Evolutionary conservation across 2,888 invertebrate species (phyloP).

Genomic region (Euspilapteryx auroguttella): DNA sequence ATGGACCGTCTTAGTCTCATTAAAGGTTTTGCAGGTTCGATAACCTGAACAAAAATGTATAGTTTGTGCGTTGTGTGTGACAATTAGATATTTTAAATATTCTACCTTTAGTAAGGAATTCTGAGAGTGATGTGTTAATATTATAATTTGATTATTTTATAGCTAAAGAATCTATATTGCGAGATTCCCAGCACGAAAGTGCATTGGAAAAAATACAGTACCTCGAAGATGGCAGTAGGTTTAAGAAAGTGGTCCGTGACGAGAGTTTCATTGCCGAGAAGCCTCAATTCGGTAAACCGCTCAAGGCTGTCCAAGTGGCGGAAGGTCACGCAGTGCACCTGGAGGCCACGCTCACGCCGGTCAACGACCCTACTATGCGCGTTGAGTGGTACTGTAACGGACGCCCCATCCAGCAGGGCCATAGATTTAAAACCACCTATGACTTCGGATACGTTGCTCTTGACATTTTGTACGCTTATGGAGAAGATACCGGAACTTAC

Average conservation of each 20-base stretch:
- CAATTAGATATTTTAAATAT: too few relatives aligned
- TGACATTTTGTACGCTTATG: conserved; percentile 94
- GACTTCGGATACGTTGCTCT: conserved; percentile 98
- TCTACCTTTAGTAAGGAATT: too few relatives aligned
- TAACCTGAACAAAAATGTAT: too few relatives aligned
- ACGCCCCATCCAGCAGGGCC: conserved; percentile 87
- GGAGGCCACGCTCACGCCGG: conserved; percentile 93
- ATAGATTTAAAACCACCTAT: conserved; percentile 93
- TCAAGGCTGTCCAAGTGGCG: conserved; percentile 82
- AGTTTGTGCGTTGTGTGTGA: too few relatives aligned
- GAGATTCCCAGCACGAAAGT: conserved; percentile 91
- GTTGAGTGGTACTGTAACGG: conserved; percentile 99
- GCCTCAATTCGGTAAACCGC: conserved; percentile 85
- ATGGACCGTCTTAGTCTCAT: too few relatives aligned
- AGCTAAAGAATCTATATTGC: conserved; percentile 82
- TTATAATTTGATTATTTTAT: conserved; percentile 16
- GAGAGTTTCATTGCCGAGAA: conserved; percentile 79
- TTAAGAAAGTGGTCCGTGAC: conserved; percentile 71
- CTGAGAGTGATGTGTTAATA: too few relatives aligned
- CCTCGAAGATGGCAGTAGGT: conserved; percentile 82
- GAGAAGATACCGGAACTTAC: conserved; percentile 96
- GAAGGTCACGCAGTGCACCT: conserved; percentile 90
- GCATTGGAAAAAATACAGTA: conserved; percentile 90
- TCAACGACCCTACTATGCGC: conserved; percentile 97
- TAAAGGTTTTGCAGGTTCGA: too few relatives aligned